These are phyloP conservation scores for Scaptodrosophila lebanonensis DNA, from an alignment of 1,140 invertebrate genomes.

Conservation along the genomic window DNA sequence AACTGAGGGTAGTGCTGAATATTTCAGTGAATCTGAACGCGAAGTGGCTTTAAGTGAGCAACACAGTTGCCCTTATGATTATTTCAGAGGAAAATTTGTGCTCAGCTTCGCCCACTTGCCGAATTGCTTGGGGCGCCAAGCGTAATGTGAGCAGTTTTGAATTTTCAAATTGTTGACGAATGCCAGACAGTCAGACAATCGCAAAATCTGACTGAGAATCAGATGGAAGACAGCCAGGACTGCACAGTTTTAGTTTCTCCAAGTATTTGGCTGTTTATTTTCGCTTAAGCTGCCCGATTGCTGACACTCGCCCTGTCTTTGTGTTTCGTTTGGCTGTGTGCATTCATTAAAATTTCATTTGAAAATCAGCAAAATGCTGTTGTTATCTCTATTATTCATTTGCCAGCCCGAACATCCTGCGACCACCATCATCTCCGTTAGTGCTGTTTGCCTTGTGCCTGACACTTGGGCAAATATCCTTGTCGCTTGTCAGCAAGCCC, in stretches of 20 bases:
- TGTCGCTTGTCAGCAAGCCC: slow-evolving; percentile 45
- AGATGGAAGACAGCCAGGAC: slow-evolving; percentile 5
- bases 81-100: too few species aligned
- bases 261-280: slow-evolving; percentile 11
- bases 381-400: slow-evolving; percentile 60
- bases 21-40: too few species aligned
- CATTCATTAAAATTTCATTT: slow-evolving; percentile 73
- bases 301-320: slow-evolving; percentile 10
- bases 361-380: slow-evolving; percentile 68
- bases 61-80: too few species aligned
- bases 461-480: slow-evolving; percentile 45
- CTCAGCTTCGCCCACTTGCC: too few species aligned
- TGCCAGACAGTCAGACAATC: slow-evolving; percentile 2
- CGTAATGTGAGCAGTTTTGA: slow-evolving; percentile 30
- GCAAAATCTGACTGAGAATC: slow-evolving; percentile 4
- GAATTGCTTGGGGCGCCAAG: too few species aligned
- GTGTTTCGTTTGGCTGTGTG: slow-evolving; percentile 17
- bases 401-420: slow-evolving; percentile 37
- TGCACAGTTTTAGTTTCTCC: slow-evolving; percentile 1
- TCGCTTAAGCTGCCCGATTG: slow-evolving; percentile 30
- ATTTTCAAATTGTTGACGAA: slow-evolving; percentile 35
- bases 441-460: slow-evolving; percentile 4
- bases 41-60: too few species aligned
- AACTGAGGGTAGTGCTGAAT: too few species aligned
- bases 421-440: slow-evolving; percentile 33